These are phyloP conservation scores for Scomberomorus guttatus DNA, from an alignment of 2,797 vertebrate species.

Conservation along the genomic window DNA sequence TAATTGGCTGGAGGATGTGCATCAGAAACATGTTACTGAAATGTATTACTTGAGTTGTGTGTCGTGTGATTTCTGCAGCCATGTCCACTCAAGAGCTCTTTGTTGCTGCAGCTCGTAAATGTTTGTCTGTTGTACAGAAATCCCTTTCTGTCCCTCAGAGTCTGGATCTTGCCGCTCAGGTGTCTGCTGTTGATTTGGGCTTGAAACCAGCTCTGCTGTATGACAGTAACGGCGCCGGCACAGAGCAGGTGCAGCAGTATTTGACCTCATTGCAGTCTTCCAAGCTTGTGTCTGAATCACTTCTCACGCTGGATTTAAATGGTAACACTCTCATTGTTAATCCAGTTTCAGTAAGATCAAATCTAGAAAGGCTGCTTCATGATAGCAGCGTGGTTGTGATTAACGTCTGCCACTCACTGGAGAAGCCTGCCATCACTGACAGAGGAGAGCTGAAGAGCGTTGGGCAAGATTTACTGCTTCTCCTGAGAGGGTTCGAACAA, in stretches of 20 bases:
- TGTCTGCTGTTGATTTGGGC: constrained; percentile 88
- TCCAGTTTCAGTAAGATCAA: constrained; percentile 53
- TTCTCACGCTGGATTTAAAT: constrained; percentile 84
- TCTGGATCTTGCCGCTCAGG: constrained; percentile 88
- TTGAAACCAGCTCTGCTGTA: constrained; percentile 92
- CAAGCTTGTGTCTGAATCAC: constrained; percentile 75
- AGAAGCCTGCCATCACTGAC: constrained; percentile 76
- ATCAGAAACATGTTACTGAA: background rate
- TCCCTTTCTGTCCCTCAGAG: constrained; percentile 75
- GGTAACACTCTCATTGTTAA: constrained; percentile 86
- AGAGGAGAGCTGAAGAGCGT: constrained; percentile 65
- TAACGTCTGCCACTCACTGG: constrained; percentile 83
- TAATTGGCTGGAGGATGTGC: background rate
- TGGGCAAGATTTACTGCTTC: constrained; percentile 73
- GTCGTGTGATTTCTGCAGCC: constrained; percentile 2
- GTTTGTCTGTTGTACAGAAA: constrained; percentile 82
- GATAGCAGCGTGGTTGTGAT: constrained; percentile 73
- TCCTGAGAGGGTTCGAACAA: constrained; percentile 67
- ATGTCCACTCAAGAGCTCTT: constrained; percentile 73
- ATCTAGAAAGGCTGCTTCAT: constrained; percentile 76
- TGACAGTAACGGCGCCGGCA: constrained; percentile 84
- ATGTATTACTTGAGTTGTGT: background rate
- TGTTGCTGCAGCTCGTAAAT: constrained; percentile 73
- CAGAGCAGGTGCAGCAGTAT: constrained; percentile 86
- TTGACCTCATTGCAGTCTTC: constrained; percentile 81